Evolutionary conservation across 2,113 vertebrate genomes (phyloP).

Genomic region (Rhinopomastus cyanomelas): DNA sequence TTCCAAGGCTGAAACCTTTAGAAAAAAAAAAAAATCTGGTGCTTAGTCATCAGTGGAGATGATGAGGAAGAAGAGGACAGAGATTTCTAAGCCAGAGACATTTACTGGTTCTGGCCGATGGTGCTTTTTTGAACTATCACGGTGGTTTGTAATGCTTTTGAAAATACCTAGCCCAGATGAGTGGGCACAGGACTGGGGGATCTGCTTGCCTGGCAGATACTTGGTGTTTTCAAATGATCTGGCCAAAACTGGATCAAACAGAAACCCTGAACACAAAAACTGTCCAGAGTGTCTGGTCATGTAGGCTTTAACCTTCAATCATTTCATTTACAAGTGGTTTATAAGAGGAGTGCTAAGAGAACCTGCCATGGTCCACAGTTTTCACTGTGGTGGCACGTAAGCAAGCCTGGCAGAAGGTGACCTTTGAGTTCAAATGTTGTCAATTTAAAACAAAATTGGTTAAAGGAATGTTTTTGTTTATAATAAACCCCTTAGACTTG

Average conservation of each 20-base stretch:
- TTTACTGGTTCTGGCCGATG: neutral
- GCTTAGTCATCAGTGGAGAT: neutral
- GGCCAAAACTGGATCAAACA: neutral
- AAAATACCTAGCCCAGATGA: neutral
- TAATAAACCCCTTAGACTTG: neutral
- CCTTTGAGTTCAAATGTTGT: neutral
- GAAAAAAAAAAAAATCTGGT: neutral
- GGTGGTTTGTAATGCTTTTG: neutral
- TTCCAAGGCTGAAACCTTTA: neutral
- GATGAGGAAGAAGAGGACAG: neutral
- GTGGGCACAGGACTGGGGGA: neutral
- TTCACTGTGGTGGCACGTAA: neutral
- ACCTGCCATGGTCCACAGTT: neutral
- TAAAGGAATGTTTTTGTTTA: neutral
- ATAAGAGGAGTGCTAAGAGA: rapidly evolving
- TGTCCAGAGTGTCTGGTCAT: neutral
- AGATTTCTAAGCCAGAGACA: neutral
- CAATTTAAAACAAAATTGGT: neutral
- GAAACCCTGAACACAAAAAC: neutral
- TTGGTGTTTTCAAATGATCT: neutral
- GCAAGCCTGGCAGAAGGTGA: neutral
- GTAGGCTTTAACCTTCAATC: neutral
- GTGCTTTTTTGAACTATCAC: neutral
- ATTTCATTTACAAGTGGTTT: neutral
- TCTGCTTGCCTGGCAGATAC: neutral